A percentile compares a stretch with the other conserved stretches of the same genome.
Conservation (phyloP, 2,888 invertebrate genomes). For the Adineta ricciae region DNA sequence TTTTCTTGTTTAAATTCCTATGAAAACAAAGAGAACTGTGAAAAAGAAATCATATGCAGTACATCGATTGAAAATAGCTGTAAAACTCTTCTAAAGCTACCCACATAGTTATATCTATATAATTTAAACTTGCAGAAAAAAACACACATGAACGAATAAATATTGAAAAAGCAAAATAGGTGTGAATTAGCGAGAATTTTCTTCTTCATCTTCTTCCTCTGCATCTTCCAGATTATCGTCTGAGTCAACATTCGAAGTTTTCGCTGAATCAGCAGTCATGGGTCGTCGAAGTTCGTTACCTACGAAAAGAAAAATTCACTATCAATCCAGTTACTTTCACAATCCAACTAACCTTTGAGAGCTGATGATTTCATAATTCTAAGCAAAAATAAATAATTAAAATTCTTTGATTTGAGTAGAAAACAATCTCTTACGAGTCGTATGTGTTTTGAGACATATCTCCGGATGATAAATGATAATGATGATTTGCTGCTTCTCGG, state of each 20-base stretch:
- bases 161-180: background rate
- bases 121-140: background rate
- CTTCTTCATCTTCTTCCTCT: background rate
- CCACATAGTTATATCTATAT: background rate
- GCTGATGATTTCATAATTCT: background rate
- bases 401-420: background rate
- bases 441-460: background rate
- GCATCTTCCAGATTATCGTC: background rate
- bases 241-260: background rate
- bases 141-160: background rate
- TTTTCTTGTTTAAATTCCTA: background rate
- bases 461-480: background rate
- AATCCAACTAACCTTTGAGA: background rate
- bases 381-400: background rate
- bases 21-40: background rate
- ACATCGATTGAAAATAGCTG: background rate
- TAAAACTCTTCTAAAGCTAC: background rate
- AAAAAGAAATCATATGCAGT: background rate
- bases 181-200: background rate
- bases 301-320: no score
- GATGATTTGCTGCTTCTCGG: background rate
- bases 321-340: no score
- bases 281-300: background rate
- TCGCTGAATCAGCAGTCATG: background rate
- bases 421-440: background rate